A percentile compares a stretch with the other conserved stretches of the same genome.
Evolutionary conservation across 2,888 invertebrate species (phyloP).

Genomic region (Flabesymbios commensalis): DNA sequence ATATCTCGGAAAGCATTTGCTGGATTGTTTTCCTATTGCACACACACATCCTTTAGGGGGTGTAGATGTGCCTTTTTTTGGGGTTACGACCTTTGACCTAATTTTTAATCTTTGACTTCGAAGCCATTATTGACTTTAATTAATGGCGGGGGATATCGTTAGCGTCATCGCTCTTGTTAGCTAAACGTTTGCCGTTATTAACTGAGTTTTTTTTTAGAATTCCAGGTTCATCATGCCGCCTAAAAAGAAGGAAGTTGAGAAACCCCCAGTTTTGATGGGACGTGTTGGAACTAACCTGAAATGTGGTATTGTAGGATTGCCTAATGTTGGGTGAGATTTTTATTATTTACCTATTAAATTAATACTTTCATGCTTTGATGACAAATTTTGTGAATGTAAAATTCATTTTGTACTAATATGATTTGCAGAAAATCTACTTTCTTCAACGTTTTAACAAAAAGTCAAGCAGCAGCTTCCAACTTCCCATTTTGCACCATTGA

Average conservation of each 20-base stretch:
- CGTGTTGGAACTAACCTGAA: slow-evolving; percentile 94
- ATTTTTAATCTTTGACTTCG: too few species aligned
- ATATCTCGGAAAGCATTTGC: too few species aligned
- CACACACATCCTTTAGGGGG: too few species aligned
- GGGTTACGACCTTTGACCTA: too few species aligned
- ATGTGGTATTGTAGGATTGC: slow-evolving; percentile 87
- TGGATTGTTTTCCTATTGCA: too few species aligned
- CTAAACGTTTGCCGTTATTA: too few species aligned
- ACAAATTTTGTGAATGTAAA: neutral
- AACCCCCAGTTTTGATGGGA: slow-evolving; percentile 82
- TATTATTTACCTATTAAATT: neutral
- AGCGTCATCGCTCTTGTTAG: too few species aligned
- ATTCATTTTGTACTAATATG: neutral
- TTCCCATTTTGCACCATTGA: slow-evolving; percentile 99
- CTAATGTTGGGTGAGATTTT: slow-evolving; percentile 83
- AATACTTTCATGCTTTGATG: neutral
- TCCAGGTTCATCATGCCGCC: slow-evolving; percentile 67
- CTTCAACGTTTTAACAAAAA: slow-evolving; percentile 98
- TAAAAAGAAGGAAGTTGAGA: slow-evolving; percentile 73
- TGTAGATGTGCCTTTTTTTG: too few species aligned
- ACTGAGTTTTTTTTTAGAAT: too few species aligned
- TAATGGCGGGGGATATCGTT: too few species aligned
- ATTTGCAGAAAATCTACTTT: slow-evolving; percentile 84
- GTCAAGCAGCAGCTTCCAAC: slow-evolving; percentile 96
- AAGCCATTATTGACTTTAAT: too few species aligned